These are phyloP conservation scores for Melanchra persicariae DNA, from an alignment of 2,888 invertebrate species.

Conservation along the genomic window DNA sequence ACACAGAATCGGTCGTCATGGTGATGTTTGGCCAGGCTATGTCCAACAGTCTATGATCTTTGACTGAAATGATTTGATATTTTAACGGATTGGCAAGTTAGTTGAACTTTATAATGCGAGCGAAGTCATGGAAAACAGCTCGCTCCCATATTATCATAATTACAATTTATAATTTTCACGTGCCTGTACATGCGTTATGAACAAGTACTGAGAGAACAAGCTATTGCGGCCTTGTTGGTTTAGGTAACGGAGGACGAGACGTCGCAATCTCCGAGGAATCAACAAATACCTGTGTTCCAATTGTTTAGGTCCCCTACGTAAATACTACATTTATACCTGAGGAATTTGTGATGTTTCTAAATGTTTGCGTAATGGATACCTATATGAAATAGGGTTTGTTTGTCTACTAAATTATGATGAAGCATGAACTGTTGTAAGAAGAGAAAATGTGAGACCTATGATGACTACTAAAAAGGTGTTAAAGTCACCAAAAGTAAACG, in stretches of 20 bases:
- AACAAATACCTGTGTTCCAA: slow-evolving; percentile 52
- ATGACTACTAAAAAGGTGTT: background rate
- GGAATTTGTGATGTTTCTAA: slow-evolving; percentile 3
- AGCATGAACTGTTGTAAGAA: background rate
- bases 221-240: slow-evolving; percentile 32
- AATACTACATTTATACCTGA: slow-evolving; percentile 33
- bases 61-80: too few species aligned
- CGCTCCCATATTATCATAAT: slow-evolving; percentile 25
- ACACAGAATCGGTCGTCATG: too few species aligned
- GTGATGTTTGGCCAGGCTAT: too few species aligned
- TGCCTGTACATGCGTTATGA: slow-evolving; percentile 27
- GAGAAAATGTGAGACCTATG: background rate
- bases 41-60: too few species aligned
- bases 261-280: slow-evolving; percentile 32
- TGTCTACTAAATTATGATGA: slow-evolving; percentile 3
- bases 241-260: slow-evolving; percentile 11
- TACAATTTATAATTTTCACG: slow-evolving; percentile 36
- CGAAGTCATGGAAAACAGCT: background rate
- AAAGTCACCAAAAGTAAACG: background rate
- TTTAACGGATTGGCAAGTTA: too few species aligned
- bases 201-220: slow-evolving; percentile 15
- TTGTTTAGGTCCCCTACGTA: slow-evolving; percentile 46
- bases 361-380: slow-evolving; percentile 31
- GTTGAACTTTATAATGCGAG: too few species aligned
- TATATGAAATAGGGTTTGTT: slow-evolving; percentile 22